Conservation (phyloP, 2,797 vertebrate species). For the Pipistrellus nathusii region DNA sequence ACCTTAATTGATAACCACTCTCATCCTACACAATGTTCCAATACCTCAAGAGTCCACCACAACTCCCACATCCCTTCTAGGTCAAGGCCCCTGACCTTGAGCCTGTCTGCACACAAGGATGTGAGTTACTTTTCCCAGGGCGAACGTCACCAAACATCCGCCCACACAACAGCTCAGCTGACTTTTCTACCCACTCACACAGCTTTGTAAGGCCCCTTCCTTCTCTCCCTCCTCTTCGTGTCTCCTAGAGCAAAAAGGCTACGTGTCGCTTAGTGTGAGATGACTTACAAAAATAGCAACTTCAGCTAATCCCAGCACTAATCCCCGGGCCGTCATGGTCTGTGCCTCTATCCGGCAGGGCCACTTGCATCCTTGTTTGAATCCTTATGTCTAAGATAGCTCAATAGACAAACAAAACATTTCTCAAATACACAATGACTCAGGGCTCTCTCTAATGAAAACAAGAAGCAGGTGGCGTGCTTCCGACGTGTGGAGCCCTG, state of each 20-base stretch:
- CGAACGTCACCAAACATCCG: background rate
- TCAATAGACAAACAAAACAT: background rate
- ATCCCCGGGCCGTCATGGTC: background rate
- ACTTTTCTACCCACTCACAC: background rate
- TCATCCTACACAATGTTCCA: background rate
- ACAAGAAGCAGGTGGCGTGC: background rate
- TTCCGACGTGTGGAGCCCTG: rapidly evolving
- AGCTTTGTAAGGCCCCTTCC: background rate
- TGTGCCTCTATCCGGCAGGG: background rate
- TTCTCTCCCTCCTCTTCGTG: background rate
- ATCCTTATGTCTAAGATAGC: slow-evolving; percentile 4
- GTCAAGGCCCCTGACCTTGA: background rate
- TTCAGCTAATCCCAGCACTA: background rate
- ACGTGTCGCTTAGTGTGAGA: background rate
- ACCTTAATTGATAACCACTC: background rate
- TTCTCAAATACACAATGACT: background rate
- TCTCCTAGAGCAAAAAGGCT: background rate
- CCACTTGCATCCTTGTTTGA: background rate
- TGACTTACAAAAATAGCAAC: slow-evolving; percentile 31
- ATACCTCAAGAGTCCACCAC: background rate
- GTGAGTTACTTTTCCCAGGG: background rate
- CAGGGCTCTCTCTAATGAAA: background rate
- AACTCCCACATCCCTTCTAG: background rate
- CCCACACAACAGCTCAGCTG: background rate
- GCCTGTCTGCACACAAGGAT: background rate